Evolutionary conservation across 2,113 vertebrate genomes (phyloP), one percentile per base, ranked within the genome.

Genomic region (Melanotaenia duboulayi): DNA sequence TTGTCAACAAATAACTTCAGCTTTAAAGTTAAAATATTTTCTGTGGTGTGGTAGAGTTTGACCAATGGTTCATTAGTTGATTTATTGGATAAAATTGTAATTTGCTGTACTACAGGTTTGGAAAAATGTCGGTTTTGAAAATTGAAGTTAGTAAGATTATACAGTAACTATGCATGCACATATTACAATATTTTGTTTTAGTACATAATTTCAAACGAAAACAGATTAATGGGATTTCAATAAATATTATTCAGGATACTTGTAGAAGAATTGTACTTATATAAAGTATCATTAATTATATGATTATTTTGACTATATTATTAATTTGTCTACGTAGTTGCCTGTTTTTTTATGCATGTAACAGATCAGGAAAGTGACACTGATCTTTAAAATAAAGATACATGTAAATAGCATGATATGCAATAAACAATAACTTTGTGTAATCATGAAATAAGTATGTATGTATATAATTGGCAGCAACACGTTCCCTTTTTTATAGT

Each of bases 401-500:
- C 4, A 14, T 48, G 7, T n/a, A 7, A 48, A 48, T n/a, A 7
- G 17, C 44, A 4, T n/a, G 42, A 44, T 7, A n/a, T 48, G 4
- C 19, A 14, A 44, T 17, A 11, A 48, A 8, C 6, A 46, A 46
- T 19, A 35, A 9, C 7, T 5, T 35, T 35, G 32, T 8, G 4
- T 35, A 28, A 3, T 28, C 28, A 28, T 35, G 32, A 35, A 35
- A 35, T 35, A 35, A 35, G 32, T 35, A 35, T 35, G 7, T 9
- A 39, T 51, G 23, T 54, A 37, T 63, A n/a, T n/a, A n/a, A n/a
- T n/a, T n/a, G n/a, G 44, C 51, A 52, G 13, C 40, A 39, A 44
- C 7, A 2, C 7, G 2, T 62, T 17, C 14, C 22, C 56, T 86
- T n/a, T 81, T 72, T 93, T 94, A 0, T 81, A 99, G 97, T 91